These are phyloP conservation scores for Meliscaeva auricollis DNA, from an alignment of 2,888 invertebrate genomes.

Conservation along the genomic window DNA sequence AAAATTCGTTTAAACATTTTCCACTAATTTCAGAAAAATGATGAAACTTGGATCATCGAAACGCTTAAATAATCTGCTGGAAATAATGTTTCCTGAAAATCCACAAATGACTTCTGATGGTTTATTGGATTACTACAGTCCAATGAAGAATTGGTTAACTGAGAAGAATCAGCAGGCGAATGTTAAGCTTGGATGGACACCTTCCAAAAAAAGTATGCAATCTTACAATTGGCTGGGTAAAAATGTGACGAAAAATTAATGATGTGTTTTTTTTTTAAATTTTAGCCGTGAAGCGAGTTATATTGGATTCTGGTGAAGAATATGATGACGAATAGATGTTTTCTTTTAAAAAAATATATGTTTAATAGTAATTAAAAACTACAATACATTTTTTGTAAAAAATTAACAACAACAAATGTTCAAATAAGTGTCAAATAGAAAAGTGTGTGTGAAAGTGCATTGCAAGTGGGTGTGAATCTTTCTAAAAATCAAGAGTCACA, in stretches of 20 bases:
- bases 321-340: slow-evolving; percentile 13
- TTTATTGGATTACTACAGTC: slow-evolving; percentile 91
- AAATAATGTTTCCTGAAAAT: slow-evolving; percentile 89
- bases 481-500: too few relatives aligned
- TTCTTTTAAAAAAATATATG: too few relatives aligned
- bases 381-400: too few relatives aligned
- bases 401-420: too few relatives aligned
- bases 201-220: background rate
- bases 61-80: slow-evolving; percentile 88
- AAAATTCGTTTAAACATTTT: too few relatives aligned
- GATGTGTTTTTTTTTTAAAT: background rate
- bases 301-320: slow-evolving; percentile 7
- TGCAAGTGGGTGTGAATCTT: too few relatives aligned
- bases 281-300: background rate
- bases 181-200: slow-evolving; percentile 17
- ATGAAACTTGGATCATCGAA: slow-evolving; percentile 86
- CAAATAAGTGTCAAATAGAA: too few relatives aligned
- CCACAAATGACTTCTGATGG: slow-evolving; percentile 89
- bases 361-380: too few relatives aligned
- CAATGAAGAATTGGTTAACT: slow-evolving; percentile 84
- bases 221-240: background rate
- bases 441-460: too few relatives aligned
- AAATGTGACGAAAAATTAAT: background rate
- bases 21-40: background rate
- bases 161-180: background rate